Evolutionary conservation across 2,113 vertebrate genomes (phyloP), one percentile per base, ranked within the genome.

Genomic region (Xiphophorus couchianus): DNA sequence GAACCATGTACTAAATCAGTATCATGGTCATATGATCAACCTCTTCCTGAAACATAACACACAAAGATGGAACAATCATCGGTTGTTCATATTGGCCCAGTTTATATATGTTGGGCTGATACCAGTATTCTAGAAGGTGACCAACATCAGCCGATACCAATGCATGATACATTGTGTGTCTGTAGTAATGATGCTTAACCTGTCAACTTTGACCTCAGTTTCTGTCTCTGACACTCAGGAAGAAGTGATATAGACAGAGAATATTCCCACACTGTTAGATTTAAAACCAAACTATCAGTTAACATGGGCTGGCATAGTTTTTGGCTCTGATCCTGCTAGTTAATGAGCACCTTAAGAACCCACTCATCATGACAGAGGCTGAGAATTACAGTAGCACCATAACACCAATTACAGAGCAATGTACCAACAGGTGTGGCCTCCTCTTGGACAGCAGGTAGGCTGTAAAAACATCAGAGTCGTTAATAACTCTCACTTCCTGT

Each of bases 341-440:
- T 83, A 81, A 84, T 71, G 64, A 86, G 54, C 64, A 68, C 69
- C 37, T 69, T 19, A n/a, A 54, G 62, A 29, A 70, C 35, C 33
- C 31, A 4, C 19, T 79, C 44, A 64, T 15, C 65, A 69, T 30
- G 25, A 72, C 27, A 35, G 60, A 75, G 54, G 22, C 62, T 67
- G 71, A 25, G 61, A 66, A 79, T 63, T 66, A 74, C 62, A 66
- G 62, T 66, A 42, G 61, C 69, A 71, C 65, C 51, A 48, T 15
- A 11, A 58, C 35, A 62, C 28, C 71, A 81, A 83, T 81, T 69
- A 81, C 61, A 71, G 65, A 74, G 72, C 61, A 51, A 74, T 28
- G 39, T 30, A 51, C 48, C 69, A 76, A 68, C 81, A 86, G 76
- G 78, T 86, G 88, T 75, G 80, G 78, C 77, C 74, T 66, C 76